phyloP scores from a whole-genome alignment of 2,113 vertebrate genomes.

The Emydocephalus ijimae region DNA sequence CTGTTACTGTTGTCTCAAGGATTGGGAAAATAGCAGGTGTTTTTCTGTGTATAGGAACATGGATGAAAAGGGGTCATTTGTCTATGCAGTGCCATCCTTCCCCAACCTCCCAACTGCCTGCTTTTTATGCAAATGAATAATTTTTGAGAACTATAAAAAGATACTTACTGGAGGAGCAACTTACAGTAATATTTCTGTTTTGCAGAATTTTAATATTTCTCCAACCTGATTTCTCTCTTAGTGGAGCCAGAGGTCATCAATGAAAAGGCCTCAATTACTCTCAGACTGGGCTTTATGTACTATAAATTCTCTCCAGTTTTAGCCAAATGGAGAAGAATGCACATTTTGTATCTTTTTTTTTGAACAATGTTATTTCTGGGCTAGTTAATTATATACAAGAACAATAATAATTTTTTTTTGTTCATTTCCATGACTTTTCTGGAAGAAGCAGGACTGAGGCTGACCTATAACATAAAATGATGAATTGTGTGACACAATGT shows the following conservation, averaged over 20 bases:
- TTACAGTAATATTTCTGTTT: not conserved
- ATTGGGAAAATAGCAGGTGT: not conserved
- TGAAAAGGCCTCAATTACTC: not conserved
- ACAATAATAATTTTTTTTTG: slow-evolving; percentile 10
- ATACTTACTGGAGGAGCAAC: not conserved
- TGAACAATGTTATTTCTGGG: not conserved
- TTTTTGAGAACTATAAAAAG: not conserved
- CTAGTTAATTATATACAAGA: not conserved
- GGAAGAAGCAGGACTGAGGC: not conserved
- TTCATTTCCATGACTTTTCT: not conserved
- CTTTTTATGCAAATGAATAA: not conserved
- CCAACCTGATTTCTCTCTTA: not conserved
- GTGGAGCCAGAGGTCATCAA: not conserved
- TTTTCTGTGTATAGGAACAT: not conserved
- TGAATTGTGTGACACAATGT: too few species aligned
- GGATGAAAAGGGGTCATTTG: not conserved
- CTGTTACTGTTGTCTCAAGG: not conserved
- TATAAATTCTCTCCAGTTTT: not conserved
- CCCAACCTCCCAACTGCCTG: not conserved
- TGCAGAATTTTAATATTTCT: too few species aligned
- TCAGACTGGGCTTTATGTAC: not conserved
- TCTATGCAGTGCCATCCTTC: not conserved
- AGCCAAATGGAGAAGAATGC: not conserved
- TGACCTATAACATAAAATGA: not conserved
- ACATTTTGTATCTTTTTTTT: not conserved